Percentiles rank a stretch among this genome's conserved stretches.
Conservation (phyloP, 2,797 vertebrate species). For the Psittacula derbiana region DNA sequence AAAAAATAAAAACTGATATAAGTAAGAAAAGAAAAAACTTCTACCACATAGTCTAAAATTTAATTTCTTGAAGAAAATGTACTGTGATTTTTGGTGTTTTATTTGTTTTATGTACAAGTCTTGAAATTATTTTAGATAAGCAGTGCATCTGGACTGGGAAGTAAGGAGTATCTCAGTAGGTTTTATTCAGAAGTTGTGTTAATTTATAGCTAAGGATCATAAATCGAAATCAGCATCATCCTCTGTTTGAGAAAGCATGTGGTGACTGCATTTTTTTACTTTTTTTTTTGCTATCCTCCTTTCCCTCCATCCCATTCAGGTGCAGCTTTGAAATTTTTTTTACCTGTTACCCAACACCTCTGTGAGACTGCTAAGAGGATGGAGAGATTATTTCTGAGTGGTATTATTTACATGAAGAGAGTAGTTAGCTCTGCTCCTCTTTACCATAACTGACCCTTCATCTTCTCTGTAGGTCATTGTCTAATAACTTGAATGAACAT, state of each 20-base stretch:
- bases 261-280: not conserved
- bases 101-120: not conserved
- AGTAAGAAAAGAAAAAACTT: not conserved
- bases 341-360: not conserved
- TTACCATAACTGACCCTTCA: not conserved
- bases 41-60: not conserved
- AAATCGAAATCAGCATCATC: not conserved
- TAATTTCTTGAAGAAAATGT: not conserved
- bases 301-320: not conserved
- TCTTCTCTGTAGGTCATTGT: not conserved
- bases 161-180: not conserved
- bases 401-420: not conserved
- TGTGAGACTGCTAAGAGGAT: not conserved
- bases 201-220: not conserved
- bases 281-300: not conserved
- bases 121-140: not conserved
- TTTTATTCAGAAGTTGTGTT: not conserved
- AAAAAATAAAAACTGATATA: not conserved
- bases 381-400: not conserved
- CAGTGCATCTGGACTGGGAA: not conserved
- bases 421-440: not conserved
- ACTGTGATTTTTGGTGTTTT: not conserved
- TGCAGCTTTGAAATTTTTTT: not conserved
- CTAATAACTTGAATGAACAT: rapidly evolving
- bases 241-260: not conserved